Conservation (phyloP, 2,888 invertebrate species). For the Hydropsyche betteni region DNA sequence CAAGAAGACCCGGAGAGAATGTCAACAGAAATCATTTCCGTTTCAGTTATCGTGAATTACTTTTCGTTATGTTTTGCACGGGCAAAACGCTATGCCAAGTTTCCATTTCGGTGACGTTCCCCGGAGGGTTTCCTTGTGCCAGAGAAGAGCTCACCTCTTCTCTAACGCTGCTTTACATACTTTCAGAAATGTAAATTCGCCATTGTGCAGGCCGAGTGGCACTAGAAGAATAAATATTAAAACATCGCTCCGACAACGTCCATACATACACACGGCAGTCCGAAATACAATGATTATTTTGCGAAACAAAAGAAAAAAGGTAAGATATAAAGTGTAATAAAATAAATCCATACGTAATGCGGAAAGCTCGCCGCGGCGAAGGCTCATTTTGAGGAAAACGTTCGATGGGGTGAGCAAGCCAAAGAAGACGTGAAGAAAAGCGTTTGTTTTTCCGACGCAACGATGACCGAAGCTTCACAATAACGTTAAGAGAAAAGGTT, state of each 20-base stretch:
- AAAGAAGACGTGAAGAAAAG: constrained; percentile 13
- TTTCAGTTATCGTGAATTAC: constrained; percentile 48
- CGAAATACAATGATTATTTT: constrained; percentile 20
- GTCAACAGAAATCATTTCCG: constrained; percentile 49
- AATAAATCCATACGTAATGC: constrained; percentile 33
- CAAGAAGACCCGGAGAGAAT: constrained; percentile 36
- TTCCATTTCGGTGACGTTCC: constrained; percentile 37
- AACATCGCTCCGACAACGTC: neutral
- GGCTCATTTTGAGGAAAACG: constrained; percentile 22
- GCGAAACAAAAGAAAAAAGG: constrained; percentile 18
- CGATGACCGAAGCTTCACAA: constrained; percentile 31
- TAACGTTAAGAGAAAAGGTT: constrained; percentile 32
- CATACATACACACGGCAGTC: neutral
- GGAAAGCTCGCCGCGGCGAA: constrained; percentile 4
- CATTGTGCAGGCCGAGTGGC: constrained; percentile 27
- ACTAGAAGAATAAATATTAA: constrained; percentile 25
- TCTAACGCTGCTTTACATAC: constrained; percentile 7
- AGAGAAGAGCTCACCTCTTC: constrained; percentile 19
- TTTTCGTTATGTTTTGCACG: constrained; percentile 45
- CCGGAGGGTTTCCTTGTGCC: constrained; percentile 25
- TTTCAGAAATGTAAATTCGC: constrained; percentile 33
- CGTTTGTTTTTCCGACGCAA: constrained; percentile 27
- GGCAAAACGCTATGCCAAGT: constrained; percentile 33
- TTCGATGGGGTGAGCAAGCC: neutral
- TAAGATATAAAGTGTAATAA: constrained; percentile 14